Evolutionary conservation across 2,888 invertebrate genomes (phyloP).

Genomic region (Pemphredon lugubris): DNA sequence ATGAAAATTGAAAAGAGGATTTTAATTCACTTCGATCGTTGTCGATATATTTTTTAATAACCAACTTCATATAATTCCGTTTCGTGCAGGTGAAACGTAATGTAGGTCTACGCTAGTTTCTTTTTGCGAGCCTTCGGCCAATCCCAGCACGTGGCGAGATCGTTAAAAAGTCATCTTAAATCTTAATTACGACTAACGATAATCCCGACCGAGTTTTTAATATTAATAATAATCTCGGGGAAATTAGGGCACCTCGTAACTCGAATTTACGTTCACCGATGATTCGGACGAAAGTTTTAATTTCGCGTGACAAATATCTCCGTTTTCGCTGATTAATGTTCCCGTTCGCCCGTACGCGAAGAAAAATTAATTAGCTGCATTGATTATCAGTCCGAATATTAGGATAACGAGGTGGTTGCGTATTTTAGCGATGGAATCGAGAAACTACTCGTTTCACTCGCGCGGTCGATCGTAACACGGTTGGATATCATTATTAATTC

Average conservation of each 20-base stretch:
- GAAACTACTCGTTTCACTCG: too few species aligned
- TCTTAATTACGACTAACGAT: constrained; percentile 57
- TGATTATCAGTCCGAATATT: too few species aligned
- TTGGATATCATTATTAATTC: too few species aligned
- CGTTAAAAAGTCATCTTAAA: constrained; percentile 50
- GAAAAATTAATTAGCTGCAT: too few species aligned
- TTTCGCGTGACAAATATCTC: neutral
- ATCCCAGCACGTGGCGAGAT: constrained; percentile 35
- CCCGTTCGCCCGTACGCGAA: too few species aligned
- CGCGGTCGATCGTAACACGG: too few species aligned
- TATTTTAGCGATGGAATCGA: too few species aligned
- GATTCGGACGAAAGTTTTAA: neutral
- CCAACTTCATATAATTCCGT: constrained; percentile 36
- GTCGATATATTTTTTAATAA: constrained; percentile 47
- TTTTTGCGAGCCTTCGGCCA: constrained; percentile 37
- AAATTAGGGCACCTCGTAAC: neutral
- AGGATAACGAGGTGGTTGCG: too few species aligned
- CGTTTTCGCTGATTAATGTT: too few species aligned
- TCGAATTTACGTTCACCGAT: neutral
- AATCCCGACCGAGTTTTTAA: constrained; percentile 43
- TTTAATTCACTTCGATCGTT: constrained; percentile 11
- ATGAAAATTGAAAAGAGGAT: constrained; percentile 38
- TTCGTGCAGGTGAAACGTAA: constrained; percentile 36
- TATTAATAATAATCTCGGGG: constrained; percentile 21
- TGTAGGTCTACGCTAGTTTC: constrained; percentile 46